These are phyloP conservation scores for Caenorhabditis becei DNA, from an alignment of 2,888 invertebrate genomes.

Conservation along the genomic window DNA sequence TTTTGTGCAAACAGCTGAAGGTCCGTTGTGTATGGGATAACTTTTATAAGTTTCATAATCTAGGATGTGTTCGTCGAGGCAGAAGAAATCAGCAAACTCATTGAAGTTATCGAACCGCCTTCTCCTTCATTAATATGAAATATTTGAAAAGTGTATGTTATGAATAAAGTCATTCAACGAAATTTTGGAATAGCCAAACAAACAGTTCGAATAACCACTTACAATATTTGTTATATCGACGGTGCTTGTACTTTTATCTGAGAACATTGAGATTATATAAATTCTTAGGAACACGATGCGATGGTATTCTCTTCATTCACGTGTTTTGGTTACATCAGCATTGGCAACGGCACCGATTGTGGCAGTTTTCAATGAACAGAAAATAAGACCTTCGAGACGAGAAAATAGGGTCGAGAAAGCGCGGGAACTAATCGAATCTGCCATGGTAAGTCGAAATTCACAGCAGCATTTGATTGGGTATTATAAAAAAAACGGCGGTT, in stretches of 20 bases:
- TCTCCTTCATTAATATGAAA: slow-evolving; percentile 34
- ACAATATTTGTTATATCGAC: too few relatives aligned
- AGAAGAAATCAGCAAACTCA: slow-evolving; percentile 35
- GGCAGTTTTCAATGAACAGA: neutral
- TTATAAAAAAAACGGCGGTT: neutral
- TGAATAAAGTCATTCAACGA: neutral
- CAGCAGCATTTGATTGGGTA: neutral
- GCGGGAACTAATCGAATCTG: slow-evolving; percentile 13
- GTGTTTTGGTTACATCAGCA: neutral
- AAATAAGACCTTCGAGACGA: neutral
- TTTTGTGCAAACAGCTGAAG: slow-evolving; percentile 36
- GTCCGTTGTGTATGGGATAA: neutral
- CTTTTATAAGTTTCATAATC: neutral
- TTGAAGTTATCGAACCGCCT: slow-evolving; percentile 47
- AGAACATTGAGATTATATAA: too few relatives aligned
- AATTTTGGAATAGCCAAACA: too few relatives aligned
- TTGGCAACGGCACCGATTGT: neutral
- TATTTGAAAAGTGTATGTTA: neutral
- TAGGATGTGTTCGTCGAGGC: slow-evolving; percentile 38
- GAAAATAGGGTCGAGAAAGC: slow-evolving; percentile 42
- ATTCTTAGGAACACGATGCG: neutral
- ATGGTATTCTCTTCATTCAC: neutral
- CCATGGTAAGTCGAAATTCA: slow-evolving; percentile 33
- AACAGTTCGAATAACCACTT: too few relatives aligned
- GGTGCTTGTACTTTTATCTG: too few relatives aligned